These are phyloP conservation scores for Anhinga anhinga DNA, from an alignment of 2,113 vertebrate genomes.

Conservation along the genomic window DNA sequence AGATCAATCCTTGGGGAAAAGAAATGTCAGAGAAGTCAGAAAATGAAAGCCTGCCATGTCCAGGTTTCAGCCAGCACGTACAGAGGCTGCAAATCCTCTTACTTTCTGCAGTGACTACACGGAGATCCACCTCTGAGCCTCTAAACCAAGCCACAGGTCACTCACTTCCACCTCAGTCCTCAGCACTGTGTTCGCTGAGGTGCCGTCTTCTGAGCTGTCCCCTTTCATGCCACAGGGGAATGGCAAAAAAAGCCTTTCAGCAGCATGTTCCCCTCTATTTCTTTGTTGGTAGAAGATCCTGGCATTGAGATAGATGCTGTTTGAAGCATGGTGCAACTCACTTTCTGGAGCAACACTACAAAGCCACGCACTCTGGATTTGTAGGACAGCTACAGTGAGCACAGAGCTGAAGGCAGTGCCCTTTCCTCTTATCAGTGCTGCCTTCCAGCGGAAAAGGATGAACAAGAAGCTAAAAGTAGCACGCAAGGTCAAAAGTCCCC, in stretches of 20 bases:
- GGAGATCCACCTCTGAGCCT: not conserved
- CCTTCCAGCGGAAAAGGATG: not conserved
- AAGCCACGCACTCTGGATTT: not conserved
- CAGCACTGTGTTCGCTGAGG: not conserved
- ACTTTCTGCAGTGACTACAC: not conserved
- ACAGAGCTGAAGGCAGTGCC: not conserved
- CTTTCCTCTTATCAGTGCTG: not conserved
- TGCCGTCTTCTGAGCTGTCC: not conserved
- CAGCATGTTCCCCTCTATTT: rapidly evolving
- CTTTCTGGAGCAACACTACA: not conserved
- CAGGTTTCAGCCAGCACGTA: not conserved
- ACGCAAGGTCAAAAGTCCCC: not conserved
- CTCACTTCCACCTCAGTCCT: not conserved
- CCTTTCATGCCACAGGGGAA: not conserved
- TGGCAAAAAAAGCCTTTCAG: not conserved
- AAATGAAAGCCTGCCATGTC: not conserved
- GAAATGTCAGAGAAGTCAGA: not conserved
- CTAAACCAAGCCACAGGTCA: not conserved
- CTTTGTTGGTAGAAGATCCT: not conserved
- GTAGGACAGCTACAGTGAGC: not conserved
- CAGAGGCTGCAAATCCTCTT: not conserved
- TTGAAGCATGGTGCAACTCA: not conserved
- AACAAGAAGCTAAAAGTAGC: not conserved
- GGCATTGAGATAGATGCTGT: not conserved
- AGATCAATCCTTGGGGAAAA: not conserved